Evolutionary conservation across 2,113 vertebrate genomes (phyloP).

Genomic region (Poecile atricapillus): DNA sequence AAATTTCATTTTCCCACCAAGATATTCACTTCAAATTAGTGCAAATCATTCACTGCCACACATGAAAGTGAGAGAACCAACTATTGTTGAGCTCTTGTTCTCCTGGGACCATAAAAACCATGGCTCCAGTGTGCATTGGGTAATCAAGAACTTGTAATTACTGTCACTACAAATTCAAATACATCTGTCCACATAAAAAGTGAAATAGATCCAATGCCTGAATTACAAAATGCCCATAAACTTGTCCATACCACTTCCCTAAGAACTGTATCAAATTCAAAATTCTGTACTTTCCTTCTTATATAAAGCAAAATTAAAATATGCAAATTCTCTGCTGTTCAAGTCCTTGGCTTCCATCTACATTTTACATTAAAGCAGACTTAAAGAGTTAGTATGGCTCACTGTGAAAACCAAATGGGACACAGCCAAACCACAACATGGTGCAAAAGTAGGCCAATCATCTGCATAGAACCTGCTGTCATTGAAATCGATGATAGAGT

Average conservation of each 20-base stretch:
- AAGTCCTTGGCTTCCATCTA: not conserved
- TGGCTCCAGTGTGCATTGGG: not conserved
- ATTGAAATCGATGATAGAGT: constrained; percentile 20
- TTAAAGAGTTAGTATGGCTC: not conserved
- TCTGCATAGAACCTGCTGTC: constrained; percentile 22
- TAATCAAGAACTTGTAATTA: constrained; percentile 47
- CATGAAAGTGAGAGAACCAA: not conserved
- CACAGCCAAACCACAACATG: constrained; percentile 23
- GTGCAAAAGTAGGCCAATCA: constrained; percentile 58
- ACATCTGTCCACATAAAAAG: not conserved
- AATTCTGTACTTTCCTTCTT: not conserved
- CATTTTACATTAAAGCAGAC: not conserved
- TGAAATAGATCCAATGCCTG: not conserved
- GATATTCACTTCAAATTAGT: not conserved
- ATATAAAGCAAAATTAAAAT: not conserved
- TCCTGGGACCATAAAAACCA: not conserved
- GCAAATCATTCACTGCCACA: not conserved
- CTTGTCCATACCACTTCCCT: not conserved
- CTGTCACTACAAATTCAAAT: not conserved
- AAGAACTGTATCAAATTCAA: not conserved
- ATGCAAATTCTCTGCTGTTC: not conserved
- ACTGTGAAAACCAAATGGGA: not conserved
- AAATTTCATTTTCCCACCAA: not conserved
- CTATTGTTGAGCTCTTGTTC: not conserved
- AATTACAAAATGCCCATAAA: not conserved